These are phyloP conservation scores for Gibbula magus DNA, from an alignment of 2,888 invertebrate genomes.

Conservation along the genomic window DNA sequence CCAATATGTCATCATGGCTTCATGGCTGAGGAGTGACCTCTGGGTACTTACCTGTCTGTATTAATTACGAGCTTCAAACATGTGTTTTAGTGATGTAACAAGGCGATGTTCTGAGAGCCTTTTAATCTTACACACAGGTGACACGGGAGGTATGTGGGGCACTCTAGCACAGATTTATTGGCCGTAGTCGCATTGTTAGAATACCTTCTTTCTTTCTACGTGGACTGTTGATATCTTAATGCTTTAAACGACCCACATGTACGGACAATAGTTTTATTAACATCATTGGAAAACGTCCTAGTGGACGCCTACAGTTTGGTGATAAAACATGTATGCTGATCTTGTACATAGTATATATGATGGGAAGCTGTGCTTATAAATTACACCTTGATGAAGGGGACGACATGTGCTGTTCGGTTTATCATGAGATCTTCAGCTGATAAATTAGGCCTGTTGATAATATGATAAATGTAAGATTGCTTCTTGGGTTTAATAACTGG, in stretches of 20 bases:
- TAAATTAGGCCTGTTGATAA: too few species aligned
- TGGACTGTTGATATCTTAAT: not conserved
- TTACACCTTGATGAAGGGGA: not conserved
- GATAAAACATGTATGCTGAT: not conserved
- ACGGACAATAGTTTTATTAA: not conserved
- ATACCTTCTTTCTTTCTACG: not conserved
- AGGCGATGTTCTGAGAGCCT: not conserved
- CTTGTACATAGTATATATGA: not conserved
- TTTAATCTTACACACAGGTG: not conserved
- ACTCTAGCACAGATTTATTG: not conserved
- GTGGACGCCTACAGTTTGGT: not conserved
- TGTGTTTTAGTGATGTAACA: conserved; percentile 8
- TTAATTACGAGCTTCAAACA: not conserved
- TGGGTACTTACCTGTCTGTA: too few species aligned
- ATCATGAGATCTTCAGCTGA: too few species aligned
- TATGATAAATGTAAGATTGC: too few species aligned
- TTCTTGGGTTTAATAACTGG: too few species aligned
- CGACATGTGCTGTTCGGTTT: too few species aligned
- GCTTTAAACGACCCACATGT: not conserved
- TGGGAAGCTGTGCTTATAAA: not conserved
- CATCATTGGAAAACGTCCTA: not conserved
- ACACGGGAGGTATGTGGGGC: not conserved
- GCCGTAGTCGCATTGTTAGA: conserved; percentile 1
- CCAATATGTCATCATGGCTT: too few species aligned
- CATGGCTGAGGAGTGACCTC: too few species aligned